Evolutionary conservation across 2,113 vertebrate genomes (phyloP).

Genomic region (Brevimyrus niger): DNA sequence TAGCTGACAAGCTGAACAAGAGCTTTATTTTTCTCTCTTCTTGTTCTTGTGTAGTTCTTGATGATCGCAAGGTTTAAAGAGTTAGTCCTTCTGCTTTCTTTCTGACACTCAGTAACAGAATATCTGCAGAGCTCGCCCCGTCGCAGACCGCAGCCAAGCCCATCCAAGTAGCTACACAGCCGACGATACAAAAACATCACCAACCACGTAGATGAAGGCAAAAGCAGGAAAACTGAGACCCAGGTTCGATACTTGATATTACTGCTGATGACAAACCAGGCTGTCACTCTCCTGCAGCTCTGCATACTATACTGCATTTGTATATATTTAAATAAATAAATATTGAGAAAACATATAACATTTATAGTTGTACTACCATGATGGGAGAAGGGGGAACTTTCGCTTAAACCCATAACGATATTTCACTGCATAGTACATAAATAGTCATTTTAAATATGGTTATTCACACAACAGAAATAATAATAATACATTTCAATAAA

Average conservation of each 20-base stretch:
- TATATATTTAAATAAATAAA: neutral
- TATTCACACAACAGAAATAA: neutral
- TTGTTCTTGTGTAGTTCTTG: neutral
- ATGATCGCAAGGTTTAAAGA: neutral
- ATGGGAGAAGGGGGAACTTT: neutral
- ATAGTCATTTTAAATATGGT: neutral
- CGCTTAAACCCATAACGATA: neutral
- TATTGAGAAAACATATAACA: neutral
- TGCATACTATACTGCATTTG: neutral
- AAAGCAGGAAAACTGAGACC: neutral
- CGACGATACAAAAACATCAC: neutral
- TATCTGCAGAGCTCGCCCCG: neutral
- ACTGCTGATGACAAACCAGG: neutral
- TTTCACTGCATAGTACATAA: neutral
- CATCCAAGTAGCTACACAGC: neutral
- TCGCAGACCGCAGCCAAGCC: neutral
- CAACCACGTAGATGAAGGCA: neutral
- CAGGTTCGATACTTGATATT: neutral
- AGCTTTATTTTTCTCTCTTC: neutral
- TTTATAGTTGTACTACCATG: neutral
- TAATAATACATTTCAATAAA: neutral
- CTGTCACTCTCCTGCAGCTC: neutral
- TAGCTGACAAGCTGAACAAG: neutral
- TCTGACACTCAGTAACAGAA: neutral
- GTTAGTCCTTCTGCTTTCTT: neutral